A percentile compares a stretch with the other conserved stretches of the same genome.
Conservation (phyloP, 2,888 invertebrate species). For the Penaeus monodon region DNA sequence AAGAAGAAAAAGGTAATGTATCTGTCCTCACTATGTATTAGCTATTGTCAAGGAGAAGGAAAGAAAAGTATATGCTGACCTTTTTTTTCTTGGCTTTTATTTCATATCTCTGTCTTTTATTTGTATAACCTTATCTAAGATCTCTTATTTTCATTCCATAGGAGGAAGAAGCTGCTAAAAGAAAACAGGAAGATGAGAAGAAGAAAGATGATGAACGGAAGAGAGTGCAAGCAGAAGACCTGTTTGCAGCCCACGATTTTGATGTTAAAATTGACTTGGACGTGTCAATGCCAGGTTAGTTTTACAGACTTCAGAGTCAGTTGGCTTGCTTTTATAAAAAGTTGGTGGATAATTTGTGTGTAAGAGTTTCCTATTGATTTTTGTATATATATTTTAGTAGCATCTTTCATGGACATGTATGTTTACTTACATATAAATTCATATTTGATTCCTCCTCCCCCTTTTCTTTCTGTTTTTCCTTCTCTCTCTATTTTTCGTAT, state of each 20-base stretch:
- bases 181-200: conserved; percentile 59
- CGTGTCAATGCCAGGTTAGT: conserved; percentile 73
- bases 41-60: too few species aligned
- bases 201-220: conserved; percentile 67
- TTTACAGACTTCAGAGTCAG: neutral
- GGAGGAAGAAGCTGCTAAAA: conserved; percentile 65
- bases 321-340: neutral
- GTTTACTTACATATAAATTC: neutral
- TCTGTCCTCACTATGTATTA: too few species aligned
- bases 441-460: conserved; percentile 1
- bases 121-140: too few species aligned
- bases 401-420: neutral
- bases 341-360: neutral
- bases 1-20: conserved; percentile 64
- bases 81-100: too few species aligned
- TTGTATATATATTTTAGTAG: neutral
- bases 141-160: conserved; percentile 9
- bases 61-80: too few species aligned
- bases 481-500: conserved; percentile 65
- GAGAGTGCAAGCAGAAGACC: conserved; percentile 72
- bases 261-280: conserved; percentile 94
- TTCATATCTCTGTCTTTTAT: too few species aligned
- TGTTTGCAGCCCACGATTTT: conserved; percentile 87
- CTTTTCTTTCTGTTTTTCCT: neutral
- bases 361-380: neutral